Evolutionary conservation across 30 jellyfish, hydroid and myxozoan species (phyloP).

Genomic region (Aurelia sp.): DNA sequence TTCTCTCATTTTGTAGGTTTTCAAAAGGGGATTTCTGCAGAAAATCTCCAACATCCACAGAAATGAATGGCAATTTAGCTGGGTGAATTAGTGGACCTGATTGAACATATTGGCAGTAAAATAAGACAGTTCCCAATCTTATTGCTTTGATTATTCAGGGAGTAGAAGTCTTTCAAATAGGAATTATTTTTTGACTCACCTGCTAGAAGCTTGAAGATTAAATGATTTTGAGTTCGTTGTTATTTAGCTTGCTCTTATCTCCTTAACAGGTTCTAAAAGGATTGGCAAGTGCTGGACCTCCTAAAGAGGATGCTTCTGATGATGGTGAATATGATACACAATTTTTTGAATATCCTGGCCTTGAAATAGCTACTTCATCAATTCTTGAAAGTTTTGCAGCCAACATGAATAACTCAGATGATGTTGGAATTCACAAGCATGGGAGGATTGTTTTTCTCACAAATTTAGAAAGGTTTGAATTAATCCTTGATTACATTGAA

Average conservation of each 20-base stretch:
- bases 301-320: slow-evolving; percentile 31
- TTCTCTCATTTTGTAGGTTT: too few relatives aligned
- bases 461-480: slow-evolving; percentile 52
- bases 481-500: too few relatives aligned
- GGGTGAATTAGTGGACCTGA: too few relatives aligned
- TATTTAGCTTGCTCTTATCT: too few relatives aligned
- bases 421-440: neutral
- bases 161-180: too few relatives aligned
- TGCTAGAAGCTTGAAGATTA: neutral
- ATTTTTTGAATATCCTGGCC: slow-evolving; percentile 61
- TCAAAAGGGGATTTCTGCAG: too few relatives aligned
- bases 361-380: slow-evolving; percentile 62
- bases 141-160: too few relatives aligned
- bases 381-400: slow-evolving; percentile 34
- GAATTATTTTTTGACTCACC: too few relatives aligned
- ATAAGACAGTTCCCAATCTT: too few relatives aligned
- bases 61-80: too few relatives aligned
- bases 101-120: too few relatives aligned
- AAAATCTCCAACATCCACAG: too few relatives aligned
- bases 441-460: slow-evolving; percentile 72
- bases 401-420: neutral
- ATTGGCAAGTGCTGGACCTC: slow-evolving; percentile 72
- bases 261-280: slow-evolving; percentile 66
- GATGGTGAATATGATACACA: slow-evolving; percentile 26
- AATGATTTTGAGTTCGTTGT: neutral